Evolutionary conservation across 30 jellyfish, hydroid and myxozoan genomes (phyloP).

Genomic region (Phacellophora camtschatica): DNA sequence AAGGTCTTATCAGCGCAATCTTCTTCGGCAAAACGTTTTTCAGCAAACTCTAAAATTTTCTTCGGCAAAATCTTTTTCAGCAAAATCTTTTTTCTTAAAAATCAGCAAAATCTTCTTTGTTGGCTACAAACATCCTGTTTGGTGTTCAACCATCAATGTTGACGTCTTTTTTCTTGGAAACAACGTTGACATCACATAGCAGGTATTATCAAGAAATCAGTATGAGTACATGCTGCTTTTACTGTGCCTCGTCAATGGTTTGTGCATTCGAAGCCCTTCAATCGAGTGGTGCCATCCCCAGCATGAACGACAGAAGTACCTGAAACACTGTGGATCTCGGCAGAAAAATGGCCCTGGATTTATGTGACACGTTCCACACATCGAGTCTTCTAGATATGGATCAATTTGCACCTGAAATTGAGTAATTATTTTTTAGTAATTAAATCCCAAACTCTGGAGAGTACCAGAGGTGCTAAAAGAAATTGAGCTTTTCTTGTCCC

Average conservation of each 20-base stretch:
- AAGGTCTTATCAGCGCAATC: too few species aligned
- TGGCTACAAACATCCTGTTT: too few species aligned
- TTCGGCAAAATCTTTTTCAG: too few species aligned
- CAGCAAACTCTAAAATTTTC: too few species aligned
- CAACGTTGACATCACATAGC: too few species aligned
- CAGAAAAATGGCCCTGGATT: conserved; percentile 98
- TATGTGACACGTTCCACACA: conserved; percentile 92
- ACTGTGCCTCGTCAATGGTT: conserved; percentile 96
- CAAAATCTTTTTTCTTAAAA: too few species aligned
- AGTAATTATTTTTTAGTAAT: background rate
- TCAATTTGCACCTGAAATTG: conserved; percentile 89
- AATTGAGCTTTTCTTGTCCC: background rate
- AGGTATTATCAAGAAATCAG: too few species aligned
- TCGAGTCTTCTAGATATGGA: conserved; percentile 96
- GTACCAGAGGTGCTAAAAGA: background rate
- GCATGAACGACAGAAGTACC: conserved; percentile 93
- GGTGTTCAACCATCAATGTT: too few species aligned
- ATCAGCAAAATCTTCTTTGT: too few species aligned
- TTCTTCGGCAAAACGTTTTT: too few species aligned
- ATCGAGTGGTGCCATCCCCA: conserved; percentile 97
- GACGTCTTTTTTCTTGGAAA: too few species aligned
- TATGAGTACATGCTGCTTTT: conserved; percentile 38
- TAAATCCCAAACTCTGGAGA: background rate
- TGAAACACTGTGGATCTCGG: conserved; percentile 90
- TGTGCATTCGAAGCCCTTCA: conserved; percentile 82